Percentiles rank a stretch among this genome's conserved stretches.
Conservation (phyloP, 2,888 invertebrate species). For the Epinotia brunnichana region DNA sequence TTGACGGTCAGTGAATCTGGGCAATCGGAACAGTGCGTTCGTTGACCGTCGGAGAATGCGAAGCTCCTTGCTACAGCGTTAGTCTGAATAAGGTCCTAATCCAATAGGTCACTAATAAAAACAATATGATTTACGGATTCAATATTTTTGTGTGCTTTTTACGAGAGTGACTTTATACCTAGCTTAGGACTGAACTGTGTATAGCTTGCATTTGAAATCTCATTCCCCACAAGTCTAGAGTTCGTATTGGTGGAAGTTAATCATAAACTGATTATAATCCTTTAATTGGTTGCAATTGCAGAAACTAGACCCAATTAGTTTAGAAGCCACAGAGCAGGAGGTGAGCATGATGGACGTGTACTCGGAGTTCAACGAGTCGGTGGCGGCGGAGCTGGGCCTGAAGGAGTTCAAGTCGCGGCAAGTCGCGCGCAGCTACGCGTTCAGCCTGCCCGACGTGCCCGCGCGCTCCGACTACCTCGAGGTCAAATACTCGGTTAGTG, state of each 20-base stretch:
- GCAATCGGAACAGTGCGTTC: too few relatives aligned
- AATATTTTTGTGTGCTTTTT: too few relatives aligned
- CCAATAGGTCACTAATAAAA: too few relatives aligned
- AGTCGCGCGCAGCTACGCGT: constrained; percentile 93
- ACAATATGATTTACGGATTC: too few relatives aligned
- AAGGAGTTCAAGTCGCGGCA: constrained; percentile 91
- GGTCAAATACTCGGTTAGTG: constrained; percentile 92
- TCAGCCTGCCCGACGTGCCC: constrained; percentile 92
- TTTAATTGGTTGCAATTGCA: constrained; percentile 57
- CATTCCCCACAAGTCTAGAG: neutral
- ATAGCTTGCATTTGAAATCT: neutral
- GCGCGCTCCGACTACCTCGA: constrained; percentile 95
- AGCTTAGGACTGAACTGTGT: too few relatives aligned
- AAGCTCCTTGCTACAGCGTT: too few relatives aligned
- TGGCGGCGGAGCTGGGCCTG: constrained; percentile 89
- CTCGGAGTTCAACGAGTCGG: constrained; percentile 91
- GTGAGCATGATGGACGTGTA: constrained; percentile 93
- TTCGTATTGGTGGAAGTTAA: neutral
- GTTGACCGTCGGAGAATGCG: too few relatives aligned
- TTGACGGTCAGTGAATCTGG: too few relatives aligned
- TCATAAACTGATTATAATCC: neutral
- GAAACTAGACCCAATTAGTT: constrained; percentile 84
- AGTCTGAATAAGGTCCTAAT: too few relatives aligned
- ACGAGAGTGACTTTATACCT: too few relatives aligned
- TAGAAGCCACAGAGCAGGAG: constrained; percentile 84